These are phyloP conservation scores for Helicoverpa zea DNA, from an alignment of 1,140 invertebrate genomes.

Conservation along the genomic window DNA sequence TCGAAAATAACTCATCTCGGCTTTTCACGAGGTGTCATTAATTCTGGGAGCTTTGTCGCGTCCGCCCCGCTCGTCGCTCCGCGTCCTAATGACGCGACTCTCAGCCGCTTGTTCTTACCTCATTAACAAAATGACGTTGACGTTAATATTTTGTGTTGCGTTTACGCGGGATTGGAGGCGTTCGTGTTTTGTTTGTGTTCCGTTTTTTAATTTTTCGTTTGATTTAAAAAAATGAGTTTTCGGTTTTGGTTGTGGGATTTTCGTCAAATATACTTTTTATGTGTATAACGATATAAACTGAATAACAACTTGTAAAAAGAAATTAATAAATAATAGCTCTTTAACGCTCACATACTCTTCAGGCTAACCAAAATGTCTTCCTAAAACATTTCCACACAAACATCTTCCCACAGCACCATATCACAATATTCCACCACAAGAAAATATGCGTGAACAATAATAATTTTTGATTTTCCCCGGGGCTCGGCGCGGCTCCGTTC, in stretches of 20 bases:
- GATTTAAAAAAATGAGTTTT: background rate
- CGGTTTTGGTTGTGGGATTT: background rate
- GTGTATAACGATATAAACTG: no score
- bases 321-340: no score
- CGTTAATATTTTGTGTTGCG: constrained; percentile 70
- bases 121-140: constrained; percentile 80
- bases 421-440: constrained; percentile 66
- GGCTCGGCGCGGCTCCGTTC: constrained; percentile 70
- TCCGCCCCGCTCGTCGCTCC: constrained; percentile 63
- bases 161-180: constrained; percentile 53
- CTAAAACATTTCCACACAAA: constrained; percentile 49
- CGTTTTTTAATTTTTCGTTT: background rate
- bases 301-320: no score
- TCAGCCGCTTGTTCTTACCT: constrained; percentile 78
- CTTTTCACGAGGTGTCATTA: constrained; percentile 85
- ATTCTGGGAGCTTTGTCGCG: constrained; percentile 73
- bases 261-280: background rate
- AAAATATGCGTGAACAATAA: constrained; percentile 78
- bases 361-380: background rate
- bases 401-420: constrained; percentile 50
- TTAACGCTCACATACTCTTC: no score
- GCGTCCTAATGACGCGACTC: constrained; percentile 74
- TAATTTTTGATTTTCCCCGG: constrained; percentile 78
- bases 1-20: constrained; percentile 86
- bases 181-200: constrained; percentile 24